These are phyloP conservation scores for Ganaspis brasiliensis DNA, from an alignment of 2,888 invertebrate species.

Conservation along the genomic window DNA sequence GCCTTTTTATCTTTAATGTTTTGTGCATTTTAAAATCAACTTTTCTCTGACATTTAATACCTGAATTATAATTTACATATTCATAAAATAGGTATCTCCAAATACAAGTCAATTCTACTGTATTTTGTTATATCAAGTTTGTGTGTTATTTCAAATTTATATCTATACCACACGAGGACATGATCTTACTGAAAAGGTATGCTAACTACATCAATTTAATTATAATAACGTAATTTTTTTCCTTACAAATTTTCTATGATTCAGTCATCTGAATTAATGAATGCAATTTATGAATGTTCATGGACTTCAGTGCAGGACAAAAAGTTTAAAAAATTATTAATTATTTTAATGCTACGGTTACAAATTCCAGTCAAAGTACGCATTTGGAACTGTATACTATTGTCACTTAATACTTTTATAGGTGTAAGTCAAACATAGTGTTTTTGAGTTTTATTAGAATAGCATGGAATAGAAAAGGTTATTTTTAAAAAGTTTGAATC, in stretches of 20 bases:
- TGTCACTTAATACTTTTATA: conserved; percentile 19
- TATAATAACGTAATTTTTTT: no score
- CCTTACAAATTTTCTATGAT: no score
- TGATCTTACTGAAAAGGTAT: conserved; percentile 1
- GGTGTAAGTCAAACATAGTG: no score
- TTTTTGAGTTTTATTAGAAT: no score
- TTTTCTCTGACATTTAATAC: no score
- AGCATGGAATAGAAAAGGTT: no score
- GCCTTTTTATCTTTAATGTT: no score
- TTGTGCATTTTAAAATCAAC: no score
- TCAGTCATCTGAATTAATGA: background rate
- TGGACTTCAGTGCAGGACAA: background rate
- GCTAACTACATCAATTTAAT: no score
- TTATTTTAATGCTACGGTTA: conserved; percentile 13
- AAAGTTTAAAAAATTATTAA: conserved; percentile 11
- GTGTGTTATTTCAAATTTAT: conserved; percentile 8
- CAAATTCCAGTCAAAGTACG: background rate
- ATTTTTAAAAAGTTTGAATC: no score
- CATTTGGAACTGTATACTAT: conserved; percentile 12
- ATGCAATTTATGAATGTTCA: conserved; percentile 16
- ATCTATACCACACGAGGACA: conserved; percentile 5
- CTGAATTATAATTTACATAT: no score
- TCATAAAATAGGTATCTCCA: conserved; percentile 10
- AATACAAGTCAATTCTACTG: background rate
- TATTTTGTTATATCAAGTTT: background rate